These are phyloP conservation scores for Heloderma charlesbogerti DNA, from an alignment of 2,113 vertebrate genomes.

Conservation along the genomic window DNA sequence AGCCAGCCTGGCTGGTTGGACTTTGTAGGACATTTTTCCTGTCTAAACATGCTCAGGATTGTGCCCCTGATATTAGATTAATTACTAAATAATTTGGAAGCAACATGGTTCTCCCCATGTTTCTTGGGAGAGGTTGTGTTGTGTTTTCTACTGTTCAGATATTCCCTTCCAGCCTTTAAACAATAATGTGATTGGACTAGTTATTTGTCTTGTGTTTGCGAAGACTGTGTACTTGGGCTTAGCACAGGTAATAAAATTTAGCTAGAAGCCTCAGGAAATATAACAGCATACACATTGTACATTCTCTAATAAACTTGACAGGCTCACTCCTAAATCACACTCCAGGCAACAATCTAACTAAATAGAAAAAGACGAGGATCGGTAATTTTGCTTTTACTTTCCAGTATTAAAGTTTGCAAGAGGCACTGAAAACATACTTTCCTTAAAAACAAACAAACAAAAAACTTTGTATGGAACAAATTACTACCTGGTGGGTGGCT, in stretches of 20 bases:
- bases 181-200: conserved; percentile 23
- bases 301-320: conserved; percentile 34
- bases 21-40: no score
- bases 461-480: conserved; percentile 50
- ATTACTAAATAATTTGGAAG: conserved; percentile 47
- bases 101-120: background rate
- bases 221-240: conserved; percentile 26
- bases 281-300: background rate
- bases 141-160: conserved; percentile 26
- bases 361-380: conserved; percentile 20
- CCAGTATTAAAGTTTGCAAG: conserved; percentile 34
- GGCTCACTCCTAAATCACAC: background rate
- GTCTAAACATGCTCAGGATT: no score
- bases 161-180: conserved; percentile 12
- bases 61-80: background rate
- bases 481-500: conserved; percentile 61
- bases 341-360: conserved; percentile 36
- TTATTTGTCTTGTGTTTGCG: background rate
- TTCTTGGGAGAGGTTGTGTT: conserved; percentile 11
- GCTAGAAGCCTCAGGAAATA: conserved; percentile 29
- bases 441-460: conserved; percentile 14
- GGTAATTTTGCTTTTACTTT: conserved; percentile 53
- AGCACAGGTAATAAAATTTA: conserved; percentile 48
- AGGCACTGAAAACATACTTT: conserved; percentile 45
- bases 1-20: no score